Conservation (phyloP, 2,888 invertebrate species). For the Trypoxylon attenuatum region DNA sequence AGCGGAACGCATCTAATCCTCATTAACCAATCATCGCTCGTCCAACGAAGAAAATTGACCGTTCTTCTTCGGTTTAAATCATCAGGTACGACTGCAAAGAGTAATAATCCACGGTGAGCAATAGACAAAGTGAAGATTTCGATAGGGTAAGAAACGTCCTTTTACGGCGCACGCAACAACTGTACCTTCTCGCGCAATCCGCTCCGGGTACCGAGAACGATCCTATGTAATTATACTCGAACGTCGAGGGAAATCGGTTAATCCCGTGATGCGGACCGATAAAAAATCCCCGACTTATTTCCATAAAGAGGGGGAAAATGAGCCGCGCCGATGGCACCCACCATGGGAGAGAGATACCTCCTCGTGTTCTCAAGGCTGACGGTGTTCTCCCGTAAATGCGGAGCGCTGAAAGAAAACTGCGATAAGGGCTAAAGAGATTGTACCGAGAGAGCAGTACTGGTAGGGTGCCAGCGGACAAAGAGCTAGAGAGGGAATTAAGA, state of each 20-base stretch:
- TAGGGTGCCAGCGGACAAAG: neutral
- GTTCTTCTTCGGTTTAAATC: no score
- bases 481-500: no score
- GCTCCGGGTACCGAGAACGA: neutral
- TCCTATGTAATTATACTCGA: neutral
- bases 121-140: no score
- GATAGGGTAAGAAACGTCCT: no score
- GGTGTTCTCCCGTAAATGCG: conserved; percentile 2
- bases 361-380: conserved; percentile 23
- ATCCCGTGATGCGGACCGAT: neutral
- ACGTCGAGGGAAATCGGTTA: conserved; percentile 3
- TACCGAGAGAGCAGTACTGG: neutral
- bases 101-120: no score
- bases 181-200: no score
- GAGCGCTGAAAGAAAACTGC: conserved; percentile 30
- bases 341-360: conserved; percentile 7
- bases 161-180: no score
- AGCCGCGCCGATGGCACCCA: conserved; percentile 19
- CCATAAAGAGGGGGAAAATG: conserved; percentile 14
- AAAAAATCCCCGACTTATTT: neutral
- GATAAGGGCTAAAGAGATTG: conserved; percentile 32
- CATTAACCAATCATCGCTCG: no score
- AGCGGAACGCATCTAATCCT: no score
- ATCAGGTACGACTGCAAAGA: no score
- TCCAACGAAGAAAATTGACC: no score